A percentile compares a stretch with the other conserved stretches of the same genome.
These are phyloP conservation scores for Ctena decussata DNA, from an alignment of 2,888 invertebrate species.

Conservation along the genomic window DNA sequence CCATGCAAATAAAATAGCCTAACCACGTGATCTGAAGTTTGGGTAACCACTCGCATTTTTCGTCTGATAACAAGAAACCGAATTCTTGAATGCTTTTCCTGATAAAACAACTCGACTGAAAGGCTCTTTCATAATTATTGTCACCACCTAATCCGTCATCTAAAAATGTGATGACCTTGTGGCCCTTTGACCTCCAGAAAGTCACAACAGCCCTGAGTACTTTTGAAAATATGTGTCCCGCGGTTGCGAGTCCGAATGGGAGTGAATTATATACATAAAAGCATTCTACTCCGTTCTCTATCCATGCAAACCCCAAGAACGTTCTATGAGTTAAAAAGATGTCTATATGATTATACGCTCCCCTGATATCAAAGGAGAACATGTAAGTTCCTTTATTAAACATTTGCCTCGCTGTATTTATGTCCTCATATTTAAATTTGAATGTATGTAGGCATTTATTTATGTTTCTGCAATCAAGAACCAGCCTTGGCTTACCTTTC, in stretches of 20 bases:
- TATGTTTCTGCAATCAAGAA: slow-evolving; percentile 48
- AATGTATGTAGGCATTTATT: slow-evolving; percentile 39
- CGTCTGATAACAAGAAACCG: background rate
- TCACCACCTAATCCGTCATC: slow-evolving; percentile 50
- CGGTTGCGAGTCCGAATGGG: slow-evolving; percentile 47
- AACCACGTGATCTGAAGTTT: slow-evolving; percentile 14
- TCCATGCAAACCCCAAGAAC: slow-evolving; percentile 50
- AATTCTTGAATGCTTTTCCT: background rate
- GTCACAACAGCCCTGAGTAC: slow-evolving; percentile 34
- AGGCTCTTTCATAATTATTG: background rate
- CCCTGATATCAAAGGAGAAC: slow-evolving; percentile 35
- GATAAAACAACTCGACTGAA: background rate
- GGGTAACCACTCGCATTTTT: slow-evolving; percentile 32
- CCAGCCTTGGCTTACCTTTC: slow-evolving; percentile 31
- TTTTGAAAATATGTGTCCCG: slow-evolving; percentile 58
- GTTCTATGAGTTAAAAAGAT: slow-evolving; percentile 31
- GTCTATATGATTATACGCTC: slow-evolving; percentile 50
- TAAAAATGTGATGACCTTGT: slow-evolving; percentile 42
- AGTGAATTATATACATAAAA: slow-evolving; percentile 44
- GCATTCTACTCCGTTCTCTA: background rate
- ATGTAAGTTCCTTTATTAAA: slow-evolving; percentile 16
- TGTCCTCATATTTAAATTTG: slow-evolving; percentile 45
- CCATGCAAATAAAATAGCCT: slow-evolving; percentile 17
- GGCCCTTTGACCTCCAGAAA: slow-evolving; percentile 30
- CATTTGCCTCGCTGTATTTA: slow-evolving; percentile 18